Evolutionary conservation across 2,888 invertebrate species (phyloP), one percentile per base, ranked within the genome.

Genomic region (Hypercompe scribonia): DNA sequence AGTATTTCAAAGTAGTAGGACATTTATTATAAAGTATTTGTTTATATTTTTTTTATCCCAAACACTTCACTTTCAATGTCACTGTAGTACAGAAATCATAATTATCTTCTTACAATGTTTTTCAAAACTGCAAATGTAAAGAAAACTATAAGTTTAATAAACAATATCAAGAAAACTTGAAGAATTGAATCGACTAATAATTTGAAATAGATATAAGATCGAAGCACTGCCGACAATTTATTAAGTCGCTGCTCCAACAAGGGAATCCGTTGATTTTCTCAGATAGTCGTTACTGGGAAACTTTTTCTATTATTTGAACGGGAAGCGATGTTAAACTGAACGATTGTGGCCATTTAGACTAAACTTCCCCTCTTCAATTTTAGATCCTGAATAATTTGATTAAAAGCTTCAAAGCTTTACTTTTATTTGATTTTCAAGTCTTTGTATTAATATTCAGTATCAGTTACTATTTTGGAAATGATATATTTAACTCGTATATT

Each of bases 271-370:
- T 82, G 86, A 87, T 88, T 87, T 87, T 83, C 79, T 83, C 78
- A 75, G 83, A 83, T 81, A 83, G 86, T 84, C 82, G 82, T 87
- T 87, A 71, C 78, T 76, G 65, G 34, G 33, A 67, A 71, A 71
- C 83, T 92, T 92, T 91, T 90, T 88, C 89, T 88, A 90, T 92
- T 90, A 90, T 88, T 89, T 81, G 81, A 84, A 86, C 83, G 80
- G 86, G 85, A 86, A 88, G 82, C 82, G 84, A 80, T 82, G 83
- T 84, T 86, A 84, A 87, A 86, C 84, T 79, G 85, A 87, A 86
- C 84, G 86, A 82, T 85, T 86, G 84, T 81, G 85, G 85, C 86
- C 81, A 86, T 89, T 87, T 82, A 72, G 68, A 74, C 77, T 72
- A 75, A 76, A 76, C 71, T 71, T 71, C 77, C 73, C 18, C 42